Evolutionary conservation across 1,140 invertebrate genomes (phyloP).

Genomic region (Penaeus indicus): DNA sequence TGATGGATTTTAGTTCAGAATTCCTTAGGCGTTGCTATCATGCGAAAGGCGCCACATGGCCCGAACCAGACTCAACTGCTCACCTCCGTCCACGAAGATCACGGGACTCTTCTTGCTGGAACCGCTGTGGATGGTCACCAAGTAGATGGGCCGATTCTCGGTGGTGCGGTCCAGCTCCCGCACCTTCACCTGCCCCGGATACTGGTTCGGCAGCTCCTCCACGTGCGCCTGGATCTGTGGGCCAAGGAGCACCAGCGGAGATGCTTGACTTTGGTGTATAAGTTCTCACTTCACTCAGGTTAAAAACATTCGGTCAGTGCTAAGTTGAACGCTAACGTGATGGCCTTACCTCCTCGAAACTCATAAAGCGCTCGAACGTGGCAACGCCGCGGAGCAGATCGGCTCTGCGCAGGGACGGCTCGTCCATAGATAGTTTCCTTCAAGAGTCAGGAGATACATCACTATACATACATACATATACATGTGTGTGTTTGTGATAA

Average conservation of each 20-base stretch:
- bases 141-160: neutral
- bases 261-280: too few relatives aligned
- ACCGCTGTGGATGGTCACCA: neutral
- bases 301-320: too few relatives aligned
- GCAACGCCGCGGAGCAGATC: neutral
- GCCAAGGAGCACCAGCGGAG: neutral
- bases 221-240: neutral
- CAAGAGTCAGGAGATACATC: too few relatives aligned
- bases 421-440: too few relatives aligned
- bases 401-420: neutral
- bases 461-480: too few relatives aligned
- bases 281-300: too few relatives aligned
- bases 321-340: too few relatives aligned
- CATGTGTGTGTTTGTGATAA: too few relatives aligned
- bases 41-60: too few relatives aligned
- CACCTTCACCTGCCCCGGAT: neutral
- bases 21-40: too few relatives aligned
- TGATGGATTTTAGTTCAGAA: neutral
- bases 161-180: neutral
- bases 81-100: constrained; percentile 9
- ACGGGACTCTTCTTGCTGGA: neutral
- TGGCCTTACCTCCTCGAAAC: neutral
- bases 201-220: neutral
- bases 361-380: constrained; percentile 9
- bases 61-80: neutral